phyloP scores from a whole-genome alignment of 2,113 vertebrate genomes.

The Emydura subglobosa region DNA sequence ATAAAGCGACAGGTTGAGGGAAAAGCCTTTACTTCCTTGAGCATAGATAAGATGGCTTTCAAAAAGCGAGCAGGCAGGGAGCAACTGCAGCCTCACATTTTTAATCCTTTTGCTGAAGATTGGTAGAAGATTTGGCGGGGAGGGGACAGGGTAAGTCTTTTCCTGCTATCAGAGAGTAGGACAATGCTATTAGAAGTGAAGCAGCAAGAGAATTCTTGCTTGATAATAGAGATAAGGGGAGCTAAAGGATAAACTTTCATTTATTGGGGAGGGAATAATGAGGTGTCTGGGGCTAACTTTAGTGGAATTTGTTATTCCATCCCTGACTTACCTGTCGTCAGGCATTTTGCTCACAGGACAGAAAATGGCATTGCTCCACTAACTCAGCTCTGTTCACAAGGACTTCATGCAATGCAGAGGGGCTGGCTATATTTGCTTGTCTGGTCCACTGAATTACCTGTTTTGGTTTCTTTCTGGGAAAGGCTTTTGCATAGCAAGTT shows the following conservation, averaged over 20 bases:
- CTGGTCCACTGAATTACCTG: not conserved
- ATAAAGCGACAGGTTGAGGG: constrained; percentile 11
- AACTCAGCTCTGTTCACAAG: not conserved
- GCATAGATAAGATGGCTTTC: constrained; percentile 43
- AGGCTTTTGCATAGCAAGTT: not conserved
- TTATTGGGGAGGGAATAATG: constrained; percentile 19
- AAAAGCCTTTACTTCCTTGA: constrained; percentile 57
- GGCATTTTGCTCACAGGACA: not conserved
- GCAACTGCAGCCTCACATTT: constrained; percentile 45
- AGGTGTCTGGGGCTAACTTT: constrained; percentile 4
- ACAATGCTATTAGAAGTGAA: constrained; percentile 60
- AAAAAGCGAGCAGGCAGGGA: constrained; percentile 35
- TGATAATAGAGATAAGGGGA: constrained; percentile 59
- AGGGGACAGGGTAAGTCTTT: constrained; percentile 30
- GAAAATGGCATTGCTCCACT: not conserved
- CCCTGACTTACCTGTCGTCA: not conserved
- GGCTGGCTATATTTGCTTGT: not conserved
- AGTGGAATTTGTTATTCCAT: constrained; percentile 13
- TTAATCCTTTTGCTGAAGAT: constrained; percentile 53
- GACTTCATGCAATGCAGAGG: not conserved
- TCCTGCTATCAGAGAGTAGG: constrained; percentile 60
- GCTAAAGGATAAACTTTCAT: constrained; percentile 39
- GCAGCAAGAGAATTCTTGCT: constrained; percentile 54
- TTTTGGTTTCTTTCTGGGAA: not conserved
- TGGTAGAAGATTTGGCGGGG: constrained; percentile 54